These are phyloP conservation scores for Tachuris rubrigastra DNA, from an alignment of 2,113 vertebrate species.

Conservation along the genomic window DNA sequence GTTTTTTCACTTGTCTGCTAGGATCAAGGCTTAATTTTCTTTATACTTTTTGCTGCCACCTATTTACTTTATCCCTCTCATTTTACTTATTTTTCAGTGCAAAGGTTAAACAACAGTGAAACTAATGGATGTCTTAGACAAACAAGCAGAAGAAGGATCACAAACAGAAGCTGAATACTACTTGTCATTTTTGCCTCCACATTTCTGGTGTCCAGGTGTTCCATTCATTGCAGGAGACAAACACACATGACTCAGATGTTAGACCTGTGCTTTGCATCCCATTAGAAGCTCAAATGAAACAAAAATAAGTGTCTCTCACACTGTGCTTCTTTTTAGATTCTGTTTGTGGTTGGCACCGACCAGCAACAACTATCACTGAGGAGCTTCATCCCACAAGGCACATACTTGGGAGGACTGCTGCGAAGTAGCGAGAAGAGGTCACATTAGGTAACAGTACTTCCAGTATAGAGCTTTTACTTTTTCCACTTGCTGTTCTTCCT, in stretches of 20 bases:
- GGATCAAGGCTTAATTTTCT: not conserved
- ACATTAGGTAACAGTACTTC: not conserved
- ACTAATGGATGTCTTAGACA: not conserved
- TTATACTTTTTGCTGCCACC: not conserved
- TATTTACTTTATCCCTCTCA: not conserved
- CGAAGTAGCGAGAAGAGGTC: not conserved
- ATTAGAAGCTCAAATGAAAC: not conserved
- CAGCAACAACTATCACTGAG: not conserved
- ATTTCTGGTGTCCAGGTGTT: not conserved
- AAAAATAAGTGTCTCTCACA: not conserved
- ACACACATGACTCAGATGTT: accelerated
- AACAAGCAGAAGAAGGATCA: not conserved
- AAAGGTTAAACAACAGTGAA: not conserved
- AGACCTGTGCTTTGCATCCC: not conserved
- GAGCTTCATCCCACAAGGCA: not conserved
- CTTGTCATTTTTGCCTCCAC: not conserved
- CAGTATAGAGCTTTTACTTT: not conserved
- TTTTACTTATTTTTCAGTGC: not conserved
- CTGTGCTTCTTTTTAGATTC: not conserved
- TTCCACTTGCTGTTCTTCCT: not conserved
- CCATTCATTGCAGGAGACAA: not conserved
- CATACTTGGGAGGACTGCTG: not conserved
- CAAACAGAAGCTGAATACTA: not conserved
- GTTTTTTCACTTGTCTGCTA: not conserved
- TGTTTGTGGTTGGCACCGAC: not conserved